A percentile compares a stretch with the other conserved stretches of the same genome.
Conservation (phyloP, 2,797 vertebrate species). For the Scleropages formosus region DNA sequence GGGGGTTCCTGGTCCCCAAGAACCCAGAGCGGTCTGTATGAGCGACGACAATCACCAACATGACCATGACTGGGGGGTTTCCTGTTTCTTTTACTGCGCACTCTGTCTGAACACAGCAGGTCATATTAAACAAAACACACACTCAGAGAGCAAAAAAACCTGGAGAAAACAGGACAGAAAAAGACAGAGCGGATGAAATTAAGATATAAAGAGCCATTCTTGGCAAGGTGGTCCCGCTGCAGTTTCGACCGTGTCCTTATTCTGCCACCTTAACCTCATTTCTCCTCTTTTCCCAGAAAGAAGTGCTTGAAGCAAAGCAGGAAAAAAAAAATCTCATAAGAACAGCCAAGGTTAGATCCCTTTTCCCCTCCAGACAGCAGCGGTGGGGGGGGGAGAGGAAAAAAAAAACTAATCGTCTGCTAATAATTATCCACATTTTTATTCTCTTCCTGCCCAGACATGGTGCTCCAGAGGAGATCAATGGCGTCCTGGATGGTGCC, state of each 20-base stretch:
- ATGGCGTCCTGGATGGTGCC: slow-evolving; percentile 19
- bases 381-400: background rate
- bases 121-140: too few species aligned
- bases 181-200: too few species aligned
- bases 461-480: slow-evolving; percentile 14
- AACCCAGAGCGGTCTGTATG: background rate
- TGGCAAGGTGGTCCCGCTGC: background rate
- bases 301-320: slow-evolving; percentile 5
- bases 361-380: background rate
- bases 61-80: too few species aligned
- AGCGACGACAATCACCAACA: too few species aligned
- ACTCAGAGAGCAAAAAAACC: too few species aligned
- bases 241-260: slow-evolving; percentile 10
- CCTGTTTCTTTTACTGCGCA: too few species aligned
- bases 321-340: slow-evolving; percentile 5
- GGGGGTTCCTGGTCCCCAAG: too few species aligned
- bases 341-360: background rate
- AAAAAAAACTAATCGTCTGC: slow-evolving; percentile 6
- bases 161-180: too few species aligned
- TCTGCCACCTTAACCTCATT: slow-evolving; percentile 19
- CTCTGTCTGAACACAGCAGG: too few species aligned
- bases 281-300: background rate
- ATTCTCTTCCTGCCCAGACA: background rate
- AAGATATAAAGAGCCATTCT: background rate
- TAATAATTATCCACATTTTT: slow-evolving; percentile 20